A percentile compares a stretch with the other conserved stretches of the same genome.
These are phyloP conservation scores for Sylvia atricapilla DNA, from an alignment of 2,113 vertebrate genomes.

Conservation along the genomic window DNA sequence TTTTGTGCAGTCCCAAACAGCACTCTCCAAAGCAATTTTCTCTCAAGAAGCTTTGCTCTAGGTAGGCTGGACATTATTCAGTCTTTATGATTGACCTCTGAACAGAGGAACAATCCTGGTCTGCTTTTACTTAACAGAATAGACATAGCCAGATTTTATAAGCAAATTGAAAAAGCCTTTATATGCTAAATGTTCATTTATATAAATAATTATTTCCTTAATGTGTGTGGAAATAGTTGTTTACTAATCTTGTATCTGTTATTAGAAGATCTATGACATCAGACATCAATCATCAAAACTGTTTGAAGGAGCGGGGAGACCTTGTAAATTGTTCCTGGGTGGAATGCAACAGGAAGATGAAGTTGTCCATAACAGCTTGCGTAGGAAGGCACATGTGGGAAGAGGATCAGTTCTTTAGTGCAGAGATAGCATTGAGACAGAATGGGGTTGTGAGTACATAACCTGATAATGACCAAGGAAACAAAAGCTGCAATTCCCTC, in stretches of 20 bases:
- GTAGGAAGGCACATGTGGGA: neutral
- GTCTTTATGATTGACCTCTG: neutral
- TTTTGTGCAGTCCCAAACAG: neutral
- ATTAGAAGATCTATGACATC: neutral
- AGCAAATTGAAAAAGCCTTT: neutral
- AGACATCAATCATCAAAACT: neutral
- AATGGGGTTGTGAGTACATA: neutral
- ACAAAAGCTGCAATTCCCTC: neutral
- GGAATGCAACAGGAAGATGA: neutral
- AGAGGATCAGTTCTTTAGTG: neutral
- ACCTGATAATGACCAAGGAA: neutral
- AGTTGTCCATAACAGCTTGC: accelerated
- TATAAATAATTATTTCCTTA: neutral
- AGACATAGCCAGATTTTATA: neutral
- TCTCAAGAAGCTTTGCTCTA: neutral
- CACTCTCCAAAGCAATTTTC: neutral
- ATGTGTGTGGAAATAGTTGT: neutral
- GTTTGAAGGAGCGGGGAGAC: neutral
- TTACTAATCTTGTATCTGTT: neutral
- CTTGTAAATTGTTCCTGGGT: neutral
- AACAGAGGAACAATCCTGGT: neutral
- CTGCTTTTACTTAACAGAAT: neutral
- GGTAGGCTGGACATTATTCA: neutral
- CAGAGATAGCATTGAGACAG: neutral
- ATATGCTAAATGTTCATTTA: neutral